phyloP scores from a whole-genome alignment of 2,888 invertebrate genomes.

The Tanypteryx hageni region DNA sequence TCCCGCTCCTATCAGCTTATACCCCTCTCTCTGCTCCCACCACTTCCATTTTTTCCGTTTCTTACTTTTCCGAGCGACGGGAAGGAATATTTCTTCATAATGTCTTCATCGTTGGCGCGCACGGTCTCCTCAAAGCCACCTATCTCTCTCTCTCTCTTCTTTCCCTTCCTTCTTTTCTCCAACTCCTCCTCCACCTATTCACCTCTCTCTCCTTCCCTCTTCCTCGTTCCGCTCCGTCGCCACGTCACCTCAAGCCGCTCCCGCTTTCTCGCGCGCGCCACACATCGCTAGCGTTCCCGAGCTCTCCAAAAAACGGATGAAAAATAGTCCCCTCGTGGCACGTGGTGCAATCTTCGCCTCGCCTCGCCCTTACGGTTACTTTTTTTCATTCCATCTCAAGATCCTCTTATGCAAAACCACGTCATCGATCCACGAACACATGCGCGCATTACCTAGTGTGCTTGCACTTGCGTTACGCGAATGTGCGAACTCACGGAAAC shows the following conservation, averaged over 20 bases:
- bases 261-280: not conserved
- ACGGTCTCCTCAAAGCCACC: not conserved
- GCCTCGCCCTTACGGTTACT: not conserved
- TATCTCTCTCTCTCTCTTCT: not conserved
- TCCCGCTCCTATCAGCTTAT: no score
- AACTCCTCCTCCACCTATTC: not conserved
- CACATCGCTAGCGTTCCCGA: not conserved
- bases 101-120: not conserved
- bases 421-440: no score
- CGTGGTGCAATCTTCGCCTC: conserved; percentile 19
- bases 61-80: not conserved
- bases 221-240: not conserved
- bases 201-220: not conserved
- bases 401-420: conserved; percentile 5
- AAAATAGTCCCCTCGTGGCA: conserved; percentile 22
- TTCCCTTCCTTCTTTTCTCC: no score
- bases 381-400: not conserved
- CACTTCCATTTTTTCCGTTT: not conserved
- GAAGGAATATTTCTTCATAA: conserved; percentile 23
- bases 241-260: no score
- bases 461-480: no score
- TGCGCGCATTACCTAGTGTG: no score
- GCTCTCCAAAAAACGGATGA: not conserved
- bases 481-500: no score
- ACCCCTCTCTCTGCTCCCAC: not conserved